Conservation (phyloP, 1,140 invertebrate genomes). For the Drosophila bocqueti region DNA sequence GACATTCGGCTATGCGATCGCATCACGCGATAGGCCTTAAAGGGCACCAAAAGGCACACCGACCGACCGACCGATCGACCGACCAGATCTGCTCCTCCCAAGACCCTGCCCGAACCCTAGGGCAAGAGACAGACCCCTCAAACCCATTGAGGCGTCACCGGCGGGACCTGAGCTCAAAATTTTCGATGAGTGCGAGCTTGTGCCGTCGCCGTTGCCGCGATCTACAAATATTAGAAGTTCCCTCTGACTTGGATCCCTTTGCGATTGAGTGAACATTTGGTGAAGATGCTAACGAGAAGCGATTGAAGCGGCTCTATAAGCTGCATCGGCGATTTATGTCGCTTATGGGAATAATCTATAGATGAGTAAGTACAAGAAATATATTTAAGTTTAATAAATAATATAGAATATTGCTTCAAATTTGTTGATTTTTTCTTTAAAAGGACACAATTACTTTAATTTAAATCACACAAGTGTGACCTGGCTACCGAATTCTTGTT, state of each 20-base stretch:
- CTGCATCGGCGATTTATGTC: background rate
- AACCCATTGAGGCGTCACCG: constrained; percentile 59
- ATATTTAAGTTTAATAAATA: background rate
- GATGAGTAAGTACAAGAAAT: background rate
- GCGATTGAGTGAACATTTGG: constrained; percentile 24
- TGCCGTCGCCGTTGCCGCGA: constrained; percentile 1
- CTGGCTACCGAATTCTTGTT: too few species aligned
- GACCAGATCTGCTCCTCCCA: background rate
- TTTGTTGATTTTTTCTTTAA: background rate
- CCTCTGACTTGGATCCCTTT: background rate
- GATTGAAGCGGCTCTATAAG: background rate
- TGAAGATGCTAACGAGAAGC: background rate
- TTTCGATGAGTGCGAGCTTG: constrained; percentile 16
- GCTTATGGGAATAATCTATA: background rate
- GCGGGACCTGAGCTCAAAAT: constrained; percentile 19
- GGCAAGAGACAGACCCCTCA: background rate
- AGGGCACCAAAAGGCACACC: constrained; percentile 57
- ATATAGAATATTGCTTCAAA: background rate
- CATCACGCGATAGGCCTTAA: constrained; percentile 78
- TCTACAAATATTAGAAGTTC: constrained; percentile 14
- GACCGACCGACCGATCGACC: constrained; percentile 3
- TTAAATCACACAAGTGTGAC: background rate
- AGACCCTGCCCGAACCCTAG: background rate
- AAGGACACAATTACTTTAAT: too few species aligned
- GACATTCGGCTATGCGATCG: constrained; percentile 79